These are phyloP conservation scores for Drosophila mayaguana DNA, from an alignment of 2,888 invertebrate genomes.

Conservation along the genomic window DNA sequence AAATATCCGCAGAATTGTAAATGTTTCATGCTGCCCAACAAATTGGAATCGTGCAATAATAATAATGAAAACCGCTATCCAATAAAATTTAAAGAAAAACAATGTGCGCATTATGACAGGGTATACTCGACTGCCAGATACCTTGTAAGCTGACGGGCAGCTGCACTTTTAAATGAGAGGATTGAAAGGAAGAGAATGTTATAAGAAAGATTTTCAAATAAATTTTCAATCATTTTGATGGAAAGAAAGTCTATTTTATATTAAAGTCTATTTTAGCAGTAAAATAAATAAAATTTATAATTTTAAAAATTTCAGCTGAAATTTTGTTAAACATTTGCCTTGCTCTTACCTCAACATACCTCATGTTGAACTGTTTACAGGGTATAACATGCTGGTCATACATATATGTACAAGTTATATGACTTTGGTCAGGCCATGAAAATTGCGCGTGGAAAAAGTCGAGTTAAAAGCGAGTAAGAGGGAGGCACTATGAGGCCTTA, in stretches of 20 bases:
- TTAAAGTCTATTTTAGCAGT: too few species aligned
- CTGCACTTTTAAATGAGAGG: background rate
- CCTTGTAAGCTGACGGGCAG: background rate
- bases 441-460: constrained; percentile 10
- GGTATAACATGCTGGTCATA: constrained; percentile 7
- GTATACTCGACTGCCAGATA: background rate
- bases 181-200: background rate
- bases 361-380: background rate
- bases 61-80: constrained; percentile 55
- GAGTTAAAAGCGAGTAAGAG: background rate
- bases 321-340: too few species aligned
- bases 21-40: constrained; percentile 47
- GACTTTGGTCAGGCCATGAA: constrained; percentile 30
- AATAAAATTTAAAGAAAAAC: constrained; percentile 11
- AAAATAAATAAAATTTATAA: too few species aligned
- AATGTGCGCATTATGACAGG: background rate
- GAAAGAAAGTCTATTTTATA: too few species aligned
- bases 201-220: too few species aligned
- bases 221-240: too few species aligned
- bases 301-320: too few species aligned
- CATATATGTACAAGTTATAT: constrained; percentile 11
- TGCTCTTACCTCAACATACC: background rate
- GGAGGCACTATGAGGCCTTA: background rate
- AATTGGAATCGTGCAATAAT: constrained; percentile 60
- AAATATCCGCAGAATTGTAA: constrained; percentile 37